phyloP scores from a whole-genome alignment of 1,140 invertebrate species.

The Zophobas atratus region DNA sequence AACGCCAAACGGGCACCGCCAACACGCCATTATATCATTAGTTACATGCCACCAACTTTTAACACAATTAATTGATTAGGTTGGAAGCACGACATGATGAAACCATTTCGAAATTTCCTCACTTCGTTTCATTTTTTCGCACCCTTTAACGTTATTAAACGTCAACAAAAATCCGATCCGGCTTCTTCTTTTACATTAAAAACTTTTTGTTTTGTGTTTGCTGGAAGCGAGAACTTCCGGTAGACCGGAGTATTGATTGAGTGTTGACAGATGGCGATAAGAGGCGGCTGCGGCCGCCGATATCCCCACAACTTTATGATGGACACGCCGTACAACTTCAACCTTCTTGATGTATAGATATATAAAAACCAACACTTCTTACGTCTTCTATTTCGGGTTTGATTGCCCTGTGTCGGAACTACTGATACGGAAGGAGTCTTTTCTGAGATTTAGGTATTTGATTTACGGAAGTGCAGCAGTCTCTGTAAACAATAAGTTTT shows the following conservation, averaged over 20 bases:
- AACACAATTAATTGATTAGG: slow-evolving; percentile 30
- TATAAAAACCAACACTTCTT: slow-evolving; percentile 13
- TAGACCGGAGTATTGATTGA: slow-evolving; percentile 33
- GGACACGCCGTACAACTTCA: slow-evolving; percentile 43
- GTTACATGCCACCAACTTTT: not conserved
- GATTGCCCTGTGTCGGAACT: slow-evolving; percentile 3
- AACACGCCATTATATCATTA: slow-evolving; percentile 24
- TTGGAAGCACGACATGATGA: not conserved
- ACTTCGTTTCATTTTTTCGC: not conserved
- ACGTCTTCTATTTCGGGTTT: not conserved
- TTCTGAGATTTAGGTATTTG: slow-evolving; percentile 4
- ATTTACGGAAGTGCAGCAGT: not conserved
- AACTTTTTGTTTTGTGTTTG: slow-evolving; percentile 20
- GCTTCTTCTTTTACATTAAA: not conserved
- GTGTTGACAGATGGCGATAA: slow-evolving; percentile 47
- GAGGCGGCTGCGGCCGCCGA: slow-evolving; percentile 9
- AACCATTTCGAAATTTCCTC: not conserved
- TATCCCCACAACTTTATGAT: slow-evolving; percentile 41
- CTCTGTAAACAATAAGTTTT: not conserved
- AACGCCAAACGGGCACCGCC: not conserved
- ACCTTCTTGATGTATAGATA: slow-evolving; percentile 12
- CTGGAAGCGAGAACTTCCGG: slow-evolving; percentile 6
- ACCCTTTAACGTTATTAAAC: slow-evolving; percentile 12
- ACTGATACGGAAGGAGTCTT: slow-evolving; percentile 9
- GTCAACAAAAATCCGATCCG: not conserved